Percentiles rank a stretch among this genome's conserved stretches.
Conservation (phyloP, 1,140 invertebrate genomes). For the Brachionus sp. region DNA sequence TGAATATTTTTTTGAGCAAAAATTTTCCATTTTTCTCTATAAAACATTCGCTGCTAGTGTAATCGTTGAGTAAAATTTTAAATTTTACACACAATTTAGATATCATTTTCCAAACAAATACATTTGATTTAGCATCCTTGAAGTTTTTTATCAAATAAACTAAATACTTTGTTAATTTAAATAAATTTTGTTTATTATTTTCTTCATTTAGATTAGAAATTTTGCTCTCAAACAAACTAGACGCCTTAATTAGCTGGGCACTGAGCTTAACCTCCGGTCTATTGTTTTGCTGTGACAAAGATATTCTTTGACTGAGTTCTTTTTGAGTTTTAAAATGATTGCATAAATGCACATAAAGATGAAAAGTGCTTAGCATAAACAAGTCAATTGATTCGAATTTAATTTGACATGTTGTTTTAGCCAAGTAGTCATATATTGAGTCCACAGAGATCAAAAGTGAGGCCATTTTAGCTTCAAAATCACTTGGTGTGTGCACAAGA, state of each 20-base stretch:
- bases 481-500: background rate
- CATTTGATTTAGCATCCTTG: constrained; percentile 39
- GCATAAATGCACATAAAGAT: background rate
- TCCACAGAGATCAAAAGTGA: background rate
- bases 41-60: background rate
- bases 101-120: constrained; percentile 26
- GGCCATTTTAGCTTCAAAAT: background rate
- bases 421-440: background rate
- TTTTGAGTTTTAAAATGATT: constrained; percentile 1
- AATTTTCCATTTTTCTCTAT: background rate
- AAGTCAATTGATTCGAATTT: constrained; percentile 11
- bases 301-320: background rate
- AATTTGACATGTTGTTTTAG: background rate
- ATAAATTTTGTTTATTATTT: constrained; percentile 20
- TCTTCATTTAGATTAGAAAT: constrained; percentile 1
- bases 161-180: background rate
- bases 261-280: background rate
- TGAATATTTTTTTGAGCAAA: constrained; percentile 30
- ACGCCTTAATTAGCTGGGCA: background rate
- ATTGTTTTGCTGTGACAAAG: background rate
- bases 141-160: constrained; percentile 34
- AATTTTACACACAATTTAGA: background rate
- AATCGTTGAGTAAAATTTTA: background rate
- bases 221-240: constrained; percentile 9
- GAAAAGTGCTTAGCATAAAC: background rate